Evolutionary conservation across 1,140 invertebrate genomes (phyloP), one percentile per base, ranked within the genome.

Genomic region (Whitmania pigra): DNA sequence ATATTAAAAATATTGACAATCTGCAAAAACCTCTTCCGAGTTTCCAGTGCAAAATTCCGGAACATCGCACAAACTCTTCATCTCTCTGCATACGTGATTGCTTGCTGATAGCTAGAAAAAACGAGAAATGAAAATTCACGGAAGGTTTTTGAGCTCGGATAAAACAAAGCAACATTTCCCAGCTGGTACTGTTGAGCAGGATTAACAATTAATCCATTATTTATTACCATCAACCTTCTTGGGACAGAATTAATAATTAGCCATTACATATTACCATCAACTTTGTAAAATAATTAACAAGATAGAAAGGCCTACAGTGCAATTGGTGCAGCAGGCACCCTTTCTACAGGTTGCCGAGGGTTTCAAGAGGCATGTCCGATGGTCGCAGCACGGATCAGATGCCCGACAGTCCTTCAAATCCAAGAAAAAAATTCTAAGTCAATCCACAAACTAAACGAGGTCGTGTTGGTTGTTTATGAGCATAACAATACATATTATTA

Each of bases 371-470:
- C 94, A 97, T 25, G 93, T 96, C 79, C 92, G 89, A 69, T 92
- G 90, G 83, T 97, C 93, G 84, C 94, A 97, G 83, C 94, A 97
- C 1, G 91, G 91, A 83, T 96, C 93, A 53, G 85, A 83, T 71
- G 87, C 83, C 29, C 87, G 85, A 83, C 94, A 97, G 76, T 94
- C 89, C 73, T 93, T 49, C 9, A 11, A 49, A 49, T 49, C 13
- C 3, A 49, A 11, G 15, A 49, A 87, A 74, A n/a, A 73, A 74
- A 36, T 36, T 36, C 6, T 2, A 36, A 36, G 2, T 36, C 31
- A 36, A 36, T 3, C 6, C 31, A 36, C 31, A 36, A 36, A 36
- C 31, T 3, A 6, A 36, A 36, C 31, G 6, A 36, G 2, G 31
- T 36, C 31, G 2, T 36, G 31, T 36, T 36, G 31, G 6, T 36